phyloP scores from a whole-genome alignment of 2,888 invertebrate species.

The Lypha dubia region DNA sequence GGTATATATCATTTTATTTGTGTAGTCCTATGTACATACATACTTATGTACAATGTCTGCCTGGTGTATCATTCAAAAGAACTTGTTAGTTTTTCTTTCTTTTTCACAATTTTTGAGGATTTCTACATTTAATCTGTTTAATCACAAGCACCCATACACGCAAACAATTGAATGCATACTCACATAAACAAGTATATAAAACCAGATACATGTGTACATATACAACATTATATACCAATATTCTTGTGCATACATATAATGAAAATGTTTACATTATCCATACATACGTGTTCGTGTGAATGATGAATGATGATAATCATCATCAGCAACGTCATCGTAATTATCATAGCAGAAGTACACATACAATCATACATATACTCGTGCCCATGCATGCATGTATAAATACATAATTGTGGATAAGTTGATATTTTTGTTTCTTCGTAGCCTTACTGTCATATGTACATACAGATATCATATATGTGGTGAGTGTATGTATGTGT shows the following conservation, averaged over 20 bases:
- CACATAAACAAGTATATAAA: background rate
- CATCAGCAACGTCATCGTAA: background rate
- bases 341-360: background rate
- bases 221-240: constrained; percentile 16
- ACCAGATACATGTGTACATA: too few relatives aligned
- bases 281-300: background rate
- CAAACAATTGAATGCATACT: background rate
- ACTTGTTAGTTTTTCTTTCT: background rate
- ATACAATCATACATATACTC: background rate
- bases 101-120: constrained; percentile 40
- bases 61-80: constrained; percentile 40
- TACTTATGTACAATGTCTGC: constrained; percentile 21
- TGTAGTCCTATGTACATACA: background rate
- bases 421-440: constrained; percentile 13
- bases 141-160: constrained; percentile 51
- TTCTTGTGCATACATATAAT: constrained; percentile 34
- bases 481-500: too few relatives aligned
- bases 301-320: background rate
- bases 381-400: too few relatives aligned
- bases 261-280: constrained; percentile 50
- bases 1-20: too few relatives aligned
- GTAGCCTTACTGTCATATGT: background rate
- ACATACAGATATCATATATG: background rate
- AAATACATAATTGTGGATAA: constrained; percentile 19
- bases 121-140: constrained; percentile 69